Evolutionary conservation across 2,113 vertebrate species (phyloP).

Genomic region (Tragelaphus strepsiceros): DNA sequence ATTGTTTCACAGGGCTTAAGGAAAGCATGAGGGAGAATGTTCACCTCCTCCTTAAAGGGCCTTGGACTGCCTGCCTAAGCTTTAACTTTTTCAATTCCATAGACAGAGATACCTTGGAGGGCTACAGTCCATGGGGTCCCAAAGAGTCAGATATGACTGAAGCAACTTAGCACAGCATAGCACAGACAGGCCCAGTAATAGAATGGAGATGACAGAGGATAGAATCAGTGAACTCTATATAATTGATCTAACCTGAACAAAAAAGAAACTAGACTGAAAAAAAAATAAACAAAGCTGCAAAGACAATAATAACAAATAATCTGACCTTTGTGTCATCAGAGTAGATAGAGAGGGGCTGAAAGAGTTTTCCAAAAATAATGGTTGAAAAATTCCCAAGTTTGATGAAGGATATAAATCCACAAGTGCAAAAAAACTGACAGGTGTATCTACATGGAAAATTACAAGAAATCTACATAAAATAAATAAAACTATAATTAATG

Average conservation of each 20-base stretch:
- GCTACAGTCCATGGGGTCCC: not conserved
- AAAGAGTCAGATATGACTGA: not conserved
- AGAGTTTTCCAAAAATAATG: not conserved
- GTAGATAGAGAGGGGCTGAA: not conserved
- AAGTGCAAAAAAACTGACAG: not conserved
- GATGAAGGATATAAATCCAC: not conserved
- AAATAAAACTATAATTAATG: not conserved
- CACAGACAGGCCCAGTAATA: not conserved
- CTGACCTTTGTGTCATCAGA: not conserved
- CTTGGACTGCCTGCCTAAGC: not conserved
- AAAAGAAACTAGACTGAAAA: not conserved
- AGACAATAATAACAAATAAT: not conserved
- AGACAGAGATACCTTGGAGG: not conserved
- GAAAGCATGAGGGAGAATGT: not conserved
- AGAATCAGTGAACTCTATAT: not conserved
- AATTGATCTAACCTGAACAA: not conserved
- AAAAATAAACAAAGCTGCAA: not conserved
- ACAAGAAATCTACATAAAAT: not conserved
- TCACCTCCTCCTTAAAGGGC: not conserved
- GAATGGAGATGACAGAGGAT: not conserved
- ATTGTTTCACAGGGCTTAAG: not conserved
- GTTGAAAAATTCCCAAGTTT: not conserved
- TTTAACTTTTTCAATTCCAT: not conserved
- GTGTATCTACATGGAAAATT: not conserved
- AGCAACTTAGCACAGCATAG: not conserved